These are phyloP conservation scores for Rotaria sp. DNA, from an alignment of 2,888 invertebrate species.

Conservation along the genomic window DNA sequence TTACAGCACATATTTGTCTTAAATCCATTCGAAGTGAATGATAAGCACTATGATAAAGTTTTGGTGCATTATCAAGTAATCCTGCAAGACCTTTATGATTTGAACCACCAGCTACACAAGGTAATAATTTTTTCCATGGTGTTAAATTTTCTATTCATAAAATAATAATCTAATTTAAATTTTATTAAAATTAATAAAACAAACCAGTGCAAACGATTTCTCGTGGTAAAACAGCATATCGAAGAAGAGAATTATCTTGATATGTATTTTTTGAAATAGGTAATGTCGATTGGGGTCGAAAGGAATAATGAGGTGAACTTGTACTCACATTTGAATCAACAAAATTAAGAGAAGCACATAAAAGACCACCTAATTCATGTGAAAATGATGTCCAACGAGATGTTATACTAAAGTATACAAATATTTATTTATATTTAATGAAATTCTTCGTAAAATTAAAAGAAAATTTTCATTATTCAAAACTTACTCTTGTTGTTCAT, in stretches of 20 bases:
- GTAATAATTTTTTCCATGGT: slow-evolving; percentile 91
- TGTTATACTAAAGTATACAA: slow-evolving; percentile 64
- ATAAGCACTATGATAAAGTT: slow-evolving; percentile 67
- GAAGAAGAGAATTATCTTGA: slow-evolving; percentile 44
- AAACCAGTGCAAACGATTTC: slow-evolving; percentile 82
- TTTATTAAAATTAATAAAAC: not conserved
- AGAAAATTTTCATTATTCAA: not conserved
- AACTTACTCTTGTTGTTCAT: slow-evolving; percentile 56
- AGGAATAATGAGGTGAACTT: slow-evolving; percentile 72
- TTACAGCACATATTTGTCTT: slow-evolving; percentile 30
- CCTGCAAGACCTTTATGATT: slow-evolving; percentile 67
- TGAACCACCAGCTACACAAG: slow-evolving; percentile 66
- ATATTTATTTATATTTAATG: too few relatives aligned
- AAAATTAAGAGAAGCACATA: slow-evolving; percentile 91
- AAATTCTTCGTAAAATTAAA: not conserved
- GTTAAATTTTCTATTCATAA: slow-evolving; percentile 75
- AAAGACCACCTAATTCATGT: slow-evolving; percentile 81
- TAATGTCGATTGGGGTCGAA: slow-evolving; percentile 50
- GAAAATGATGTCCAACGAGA: slow-evolving; percentile 74
- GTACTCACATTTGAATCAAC: slow-evolving; percentile 73
- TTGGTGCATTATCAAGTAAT: slow-evolving; percentile 72
- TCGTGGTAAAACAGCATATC: slow-evolving; percentile 79
- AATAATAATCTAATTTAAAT: not conserved
- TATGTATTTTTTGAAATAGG: not conserved
- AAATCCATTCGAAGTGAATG: slow-evolving; percentile 34